Evolutionary conservation across 2,113 vertebrate species (phyloP), one percentile per base, ranked within the genome.

Genomic region (Heterotis niloticus): DNA sequence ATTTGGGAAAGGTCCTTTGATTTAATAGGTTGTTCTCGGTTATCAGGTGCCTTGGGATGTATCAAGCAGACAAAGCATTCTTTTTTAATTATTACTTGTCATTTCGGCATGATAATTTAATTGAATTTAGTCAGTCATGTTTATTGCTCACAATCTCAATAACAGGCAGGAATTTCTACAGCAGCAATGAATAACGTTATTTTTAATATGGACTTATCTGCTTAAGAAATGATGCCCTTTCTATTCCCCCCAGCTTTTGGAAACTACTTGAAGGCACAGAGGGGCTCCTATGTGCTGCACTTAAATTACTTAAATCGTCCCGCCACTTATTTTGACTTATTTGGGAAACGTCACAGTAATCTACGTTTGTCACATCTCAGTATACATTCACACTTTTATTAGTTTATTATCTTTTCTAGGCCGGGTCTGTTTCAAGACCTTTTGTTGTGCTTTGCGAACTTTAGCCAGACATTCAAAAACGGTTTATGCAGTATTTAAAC

Each of bases 71-170:
- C 73, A 76, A 68, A 78, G 54, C 65, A 44, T 80, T 54, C 20
- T 80, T 75, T 72, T 75, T 79, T 79, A 72, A 79, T 79, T 79
- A 79, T 71, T 74, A 80, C 73, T 80, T 74, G 79, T 80, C 79
- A 76, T 60, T 76, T 66, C 20, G 76, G 73, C 44, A 66, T 20
- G 64, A 75, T 80, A 68, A 66, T 80, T 75, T 80, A 80, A 76
- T 80, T 80, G 54, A 78, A 69, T 66, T 29, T 44, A 75, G 26
- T 75, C 64, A 59, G 71, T 67, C 51, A 67, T 75, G 74, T 78
- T 78, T 80, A 80, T 80, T 80, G 59, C 62, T 52, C 26, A 64
- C 12, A 56, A 26, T 65, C 34, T 44, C 28, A 29, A 79, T 44
- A 74, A 54, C 44, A 18, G n/a, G 16, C 24, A 62, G 0, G 56